Evolutionary conservation across 2,888 invertebrate species (phyloP).

Genomic region (Agriotes lineatus): DNA sequence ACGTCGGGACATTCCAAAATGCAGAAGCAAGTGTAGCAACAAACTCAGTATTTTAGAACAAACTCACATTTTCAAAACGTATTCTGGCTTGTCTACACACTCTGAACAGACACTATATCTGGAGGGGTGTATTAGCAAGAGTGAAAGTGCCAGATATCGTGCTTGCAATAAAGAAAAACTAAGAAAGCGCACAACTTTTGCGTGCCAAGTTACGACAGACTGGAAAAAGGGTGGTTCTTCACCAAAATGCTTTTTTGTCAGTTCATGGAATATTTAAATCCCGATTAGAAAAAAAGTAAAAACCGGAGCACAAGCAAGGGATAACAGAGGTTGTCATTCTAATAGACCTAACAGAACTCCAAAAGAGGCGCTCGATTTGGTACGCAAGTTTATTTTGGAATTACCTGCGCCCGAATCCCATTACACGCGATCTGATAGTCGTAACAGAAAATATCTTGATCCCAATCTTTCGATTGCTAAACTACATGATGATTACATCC

Average conservation of each 20-base stretch:
- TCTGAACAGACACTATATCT: slow-evolving; percentile 25
- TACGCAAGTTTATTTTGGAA: too few species aligned
- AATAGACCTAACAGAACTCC: slow-evolving; percentile 10
- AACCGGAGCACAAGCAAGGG: background rate
- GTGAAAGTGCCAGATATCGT: slow-evolving; percentile 8
- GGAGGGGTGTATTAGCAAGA: slow-evolving; percentile 23
- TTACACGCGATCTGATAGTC: slow-evolving; percentile 38
- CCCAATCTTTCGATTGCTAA: too few species aligned
- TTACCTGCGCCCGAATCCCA: slow-evolving; percentile 36
- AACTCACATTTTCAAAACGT: slow-evolving; percentile 18
- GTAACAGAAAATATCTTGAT: slow-evolving; percentile 37
- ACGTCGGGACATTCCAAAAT: slow-evolving; percentile 8
- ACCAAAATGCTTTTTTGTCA: background rate
- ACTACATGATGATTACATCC: too few species aligned
- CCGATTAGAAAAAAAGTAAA: background rate
- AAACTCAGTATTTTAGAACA: too few species aligned
- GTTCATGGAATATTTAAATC: slow-evolving; percentile 9
- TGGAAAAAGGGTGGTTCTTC: background rate
- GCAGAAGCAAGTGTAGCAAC: slow-evolving; percentile 20
- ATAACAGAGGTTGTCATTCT: background rate
- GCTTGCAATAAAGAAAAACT: background rate
- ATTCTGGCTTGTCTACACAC: slow-evolving; percentile 18
- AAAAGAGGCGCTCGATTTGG: slow-evolving; percentile 11
- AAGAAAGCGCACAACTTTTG: too few species aligned
- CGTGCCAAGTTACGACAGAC: too few species aligned